These are phyloP conservation scores for Peucedramus taeniatus DNA, from an alignment of 2,113 vertebrate species.

Conservation along the genomic window DNA sequence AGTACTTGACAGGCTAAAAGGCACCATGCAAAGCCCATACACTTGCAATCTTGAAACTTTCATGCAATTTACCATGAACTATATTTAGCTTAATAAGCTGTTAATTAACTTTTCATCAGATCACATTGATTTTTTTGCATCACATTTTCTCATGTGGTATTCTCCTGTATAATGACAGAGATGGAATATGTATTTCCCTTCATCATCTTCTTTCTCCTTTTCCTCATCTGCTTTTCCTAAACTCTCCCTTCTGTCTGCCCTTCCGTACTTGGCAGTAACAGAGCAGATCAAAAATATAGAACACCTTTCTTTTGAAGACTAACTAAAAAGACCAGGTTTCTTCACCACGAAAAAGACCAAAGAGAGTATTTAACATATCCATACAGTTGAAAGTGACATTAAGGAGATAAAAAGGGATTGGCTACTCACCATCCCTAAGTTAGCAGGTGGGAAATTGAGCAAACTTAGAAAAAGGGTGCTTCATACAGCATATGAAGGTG, in stretches of 20 bases:
- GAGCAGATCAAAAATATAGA: neutral
- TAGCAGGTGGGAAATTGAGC: neutral
- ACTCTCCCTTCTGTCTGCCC: neutral
- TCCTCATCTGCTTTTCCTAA: neutral
- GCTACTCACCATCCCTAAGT: neutral
- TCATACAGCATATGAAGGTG: neutral
- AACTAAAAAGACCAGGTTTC: neutral
- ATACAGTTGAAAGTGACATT: neutral
- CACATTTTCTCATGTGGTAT: neutral
- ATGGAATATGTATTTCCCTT: neutral
- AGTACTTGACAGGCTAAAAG: neutral
- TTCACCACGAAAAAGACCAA: neutral
- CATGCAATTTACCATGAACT: neutral
- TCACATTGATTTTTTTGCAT: too few species aligned
- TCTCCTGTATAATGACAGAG: neutral
- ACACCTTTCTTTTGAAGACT: neutral
- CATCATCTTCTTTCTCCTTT: neutral
- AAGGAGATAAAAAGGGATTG: neutral
- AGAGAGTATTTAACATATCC: neutral
- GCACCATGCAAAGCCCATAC: neutral
- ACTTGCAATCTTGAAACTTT: neutral
- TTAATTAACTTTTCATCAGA: neutral
- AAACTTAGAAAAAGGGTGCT: neutral
- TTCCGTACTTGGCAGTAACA: neutral
- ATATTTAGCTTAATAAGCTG: neutral